Evolutionary conservation across 1,140 invertebrate genomes (phyloP), one percentile per base, ranked within the genome.

Genomic region (Eumaeus atala): DNA sequence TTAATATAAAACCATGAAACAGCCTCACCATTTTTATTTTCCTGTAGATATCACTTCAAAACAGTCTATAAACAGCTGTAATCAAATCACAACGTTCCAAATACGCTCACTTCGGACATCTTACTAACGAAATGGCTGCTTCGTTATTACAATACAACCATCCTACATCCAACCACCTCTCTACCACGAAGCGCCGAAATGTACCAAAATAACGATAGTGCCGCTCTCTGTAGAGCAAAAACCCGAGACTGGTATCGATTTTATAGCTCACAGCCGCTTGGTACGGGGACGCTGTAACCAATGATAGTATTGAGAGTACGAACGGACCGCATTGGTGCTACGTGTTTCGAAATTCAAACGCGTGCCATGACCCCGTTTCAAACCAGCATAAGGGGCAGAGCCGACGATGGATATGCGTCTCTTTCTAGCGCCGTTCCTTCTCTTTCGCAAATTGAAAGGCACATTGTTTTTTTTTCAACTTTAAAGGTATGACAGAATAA

Each of bases 271-370:
- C 11, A 17, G 38, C 37, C 60, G 66, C 66, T 50, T 81, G 67
- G 83, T 84, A 83, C 67, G 49, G 63, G 69, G 60, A 51, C 51
- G 18, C 51, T 51, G 61, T 67, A 79, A 74, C 83, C 83, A 86
- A 86, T 86, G 70, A 71, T 68, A 73, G 62, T 65, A 53, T 56
- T 67, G 65, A 68, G 70, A 62, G 67, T 62, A 72, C 62, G 68
- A 69, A 70, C 73, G 80, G 69, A 74, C 70, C 67, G 77, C 67
- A 86, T 86, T 86, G 83, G 83, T 66, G 67, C 70, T 61, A 81
- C 77, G 71, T 73, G 75, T 76, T 83, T 83, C 76, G 78, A 83
- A 82, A 86, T 86, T 84, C 75, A 84, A 86, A 86, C 78, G 76
- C 78, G 79, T 80, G 74, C 72, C 64, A 69, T 85, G 77, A 85